Evolutionary conservation across 1,140 invertebrate genomes (phyloP), one percentile per base, ranked within the genome.

Genomic region (Nasonia vitripennis): DNA sequence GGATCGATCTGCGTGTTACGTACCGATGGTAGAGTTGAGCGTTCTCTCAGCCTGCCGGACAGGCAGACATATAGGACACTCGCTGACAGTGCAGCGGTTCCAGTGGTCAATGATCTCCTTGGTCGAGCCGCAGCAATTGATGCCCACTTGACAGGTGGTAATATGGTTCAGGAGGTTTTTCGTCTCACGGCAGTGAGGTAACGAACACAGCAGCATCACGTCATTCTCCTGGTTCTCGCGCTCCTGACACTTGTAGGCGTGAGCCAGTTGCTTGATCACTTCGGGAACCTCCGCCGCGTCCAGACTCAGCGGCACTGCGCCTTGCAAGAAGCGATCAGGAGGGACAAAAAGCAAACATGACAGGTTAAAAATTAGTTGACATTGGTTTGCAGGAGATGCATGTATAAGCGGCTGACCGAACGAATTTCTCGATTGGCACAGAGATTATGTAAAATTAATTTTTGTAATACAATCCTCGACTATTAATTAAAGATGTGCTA

Each of bases 211-310:
- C n/a, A 86, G 37, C 85, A 86, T 83, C 12, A 86, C 81, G 20
- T 86, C 85, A 71, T 86, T 86, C 31, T 83, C 81, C 34, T 86
- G 81, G 10, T 82, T 86, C 27, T 86, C 85, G n/a, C 85, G 85
- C 31, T 86, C 67, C 7, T 79, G 85, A 75, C 85, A 86, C 27
- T 86, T 86, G 77, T 83, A 86, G 2, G 85, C 74, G 55, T 86
- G 85, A 12, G 85, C 85, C 37, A 86, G 45, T 48, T 86, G 80
- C 23, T 86, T 86, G n/a, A 86, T 86, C 31, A 80, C 74, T 11
- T 86, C 77, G 1, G 85, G 85, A 0, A 81, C 78, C 37, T 81
- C 78, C 31, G 31, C 34, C 23, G 70, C 45, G 23, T 85, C 83
- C 78, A 62, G 10, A 62, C 67, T 75, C 68, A 77, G 20, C 5